Conservation (phyloP, 1,140 invertebrate genomes). For the Musca domestica region DNA sequence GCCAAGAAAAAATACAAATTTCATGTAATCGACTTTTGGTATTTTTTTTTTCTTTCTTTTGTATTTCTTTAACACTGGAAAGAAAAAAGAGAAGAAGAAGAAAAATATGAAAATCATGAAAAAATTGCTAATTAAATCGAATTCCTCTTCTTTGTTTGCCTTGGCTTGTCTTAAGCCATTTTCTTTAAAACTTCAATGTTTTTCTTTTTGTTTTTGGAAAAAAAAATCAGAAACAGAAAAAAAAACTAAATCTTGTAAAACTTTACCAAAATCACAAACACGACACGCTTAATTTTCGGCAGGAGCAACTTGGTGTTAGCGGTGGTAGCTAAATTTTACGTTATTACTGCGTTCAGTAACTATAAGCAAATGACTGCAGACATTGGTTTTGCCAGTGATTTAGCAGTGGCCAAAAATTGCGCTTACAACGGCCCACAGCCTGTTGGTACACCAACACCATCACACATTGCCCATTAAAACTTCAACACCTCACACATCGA, state of each 20-base stretch:
- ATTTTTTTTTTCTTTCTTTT: too few species aligned
- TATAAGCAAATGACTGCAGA: slow-evolving; percentile 55
- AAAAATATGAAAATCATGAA: too few species aligned
- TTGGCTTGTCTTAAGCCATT: too few species aligned
- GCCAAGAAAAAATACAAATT: slow-evolving; percentile 6
- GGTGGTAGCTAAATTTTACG: slow-evolving; percentile 34
- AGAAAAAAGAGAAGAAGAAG: too few species aligned
- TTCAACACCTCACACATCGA: too few species aligned
- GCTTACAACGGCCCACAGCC: slow-evolving; percentile 38
- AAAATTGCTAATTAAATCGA: too few species aligned
- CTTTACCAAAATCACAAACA: slow-evolving; percentile 15
- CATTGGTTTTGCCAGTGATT: slow-evolving; percentile 53
- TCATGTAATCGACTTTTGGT: not conserved
- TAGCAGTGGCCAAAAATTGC: slow-evolving; percentile 53
- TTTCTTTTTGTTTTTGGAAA: too few species aligned
- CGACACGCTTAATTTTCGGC: slow-evolving; percentile 22
- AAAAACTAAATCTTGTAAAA: too few species aligned
- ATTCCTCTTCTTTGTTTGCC: too few species aligned
- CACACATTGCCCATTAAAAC: not conserved
- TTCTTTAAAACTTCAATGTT: too few species aligned
- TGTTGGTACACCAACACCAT: slow-evolving; percentile 4
- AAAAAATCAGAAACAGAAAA: too few species aligned
- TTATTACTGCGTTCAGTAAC: slow-evolving; percentile 54
- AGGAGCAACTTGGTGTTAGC: slow-evolving; percentile 33
- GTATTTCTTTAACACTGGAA: too few species aligned